phyloP scores from a whole-genome alignment of 2,113 vertebrate genomes.

The Microtus oregoni region DNA sequence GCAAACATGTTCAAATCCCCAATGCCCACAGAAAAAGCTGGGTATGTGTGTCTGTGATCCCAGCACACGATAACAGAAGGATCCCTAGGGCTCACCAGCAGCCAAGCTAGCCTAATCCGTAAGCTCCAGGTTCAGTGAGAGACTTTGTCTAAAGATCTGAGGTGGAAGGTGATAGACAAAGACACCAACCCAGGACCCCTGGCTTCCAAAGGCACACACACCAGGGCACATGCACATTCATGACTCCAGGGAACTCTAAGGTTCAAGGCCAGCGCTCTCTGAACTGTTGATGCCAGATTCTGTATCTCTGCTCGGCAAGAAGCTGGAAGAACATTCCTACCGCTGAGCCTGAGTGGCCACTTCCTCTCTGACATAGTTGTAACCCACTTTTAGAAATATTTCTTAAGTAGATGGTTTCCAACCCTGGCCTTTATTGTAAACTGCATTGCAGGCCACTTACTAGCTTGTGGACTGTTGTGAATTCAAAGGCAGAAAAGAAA shows the following conservation, averaged over 20 bases:
- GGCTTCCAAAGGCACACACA: neutral
- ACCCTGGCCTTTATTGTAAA: neutral
- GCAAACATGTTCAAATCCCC: neutral
- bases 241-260: neutral
- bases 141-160: neutral
- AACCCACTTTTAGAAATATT: neutral
- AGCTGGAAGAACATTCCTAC: neutral
- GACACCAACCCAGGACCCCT: too few species aligned
- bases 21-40: neutral
- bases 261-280: neutral
- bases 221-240: fast-evolving
- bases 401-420: neutral
- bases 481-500: neutral
- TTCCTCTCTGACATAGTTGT: neutral
- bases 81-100: neutral
- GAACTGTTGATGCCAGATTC: neutral
- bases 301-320: neutral
- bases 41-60: neutral
- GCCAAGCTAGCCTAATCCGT: neutral
- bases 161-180: neutral
- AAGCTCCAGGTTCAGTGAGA: neutral
- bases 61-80: neutral
- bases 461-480: neutral
- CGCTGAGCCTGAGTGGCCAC: fast-evolving
- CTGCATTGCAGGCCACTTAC: neutral